Evolutionary conservation across 2,888 invertebrate species (phyloP).

Genomic region (Drosophila mimica): DNA sequence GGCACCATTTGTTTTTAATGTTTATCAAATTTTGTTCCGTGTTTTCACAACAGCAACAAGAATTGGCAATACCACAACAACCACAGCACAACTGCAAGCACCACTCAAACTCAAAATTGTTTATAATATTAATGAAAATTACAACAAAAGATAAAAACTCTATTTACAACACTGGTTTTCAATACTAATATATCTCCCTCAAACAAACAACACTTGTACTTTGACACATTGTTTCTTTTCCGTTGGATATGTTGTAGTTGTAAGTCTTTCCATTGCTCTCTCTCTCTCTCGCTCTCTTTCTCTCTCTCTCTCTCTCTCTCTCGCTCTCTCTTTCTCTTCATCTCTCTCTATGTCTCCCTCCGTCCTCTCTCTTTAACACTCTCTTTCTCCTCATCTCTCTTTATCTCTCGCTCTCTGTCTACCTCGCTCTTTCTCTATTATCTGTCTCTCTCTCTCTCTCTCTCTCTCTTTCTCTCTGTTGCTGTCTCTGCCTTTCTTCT

Average conservation of each 20-base stretch:
- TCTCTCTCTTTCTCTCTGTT: background rate
- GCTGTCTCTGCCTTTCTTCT: background rate
- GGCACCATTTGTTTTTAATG: conserved; percentile 28
- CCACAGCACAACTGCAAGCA: conserved; percentile 26
- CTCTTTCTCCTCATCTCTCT: background rate
- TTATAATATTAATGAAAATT: conserved; percentile 1
- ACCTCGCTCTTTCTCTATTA: background rate
- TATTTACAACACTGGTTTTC: conserved; percentile 45
- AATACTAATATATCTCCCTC: conserved; percentile 5
- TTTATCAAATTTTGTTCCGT: conserved; percentile 44
- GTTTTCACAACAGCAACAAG: conserved; percentile 46
- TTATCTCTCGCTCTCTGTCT: background rate
- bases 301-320: background rate
- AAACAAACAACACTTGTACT: background rate
- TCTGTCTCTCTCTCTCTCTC: background rate
- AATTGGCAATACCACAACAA: conserved; percentile 50
- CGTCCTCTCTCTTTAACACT: background rate
- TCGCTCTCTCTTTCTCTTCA: background rate
- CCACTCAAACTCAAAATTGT: conserved; percentile 19
- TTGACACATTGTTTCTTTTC: background rate
- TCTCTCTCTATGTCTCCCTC: background rate
- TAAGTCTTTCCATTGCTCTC: background rate
- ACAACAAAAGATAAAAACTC: conserved; percentile 1
- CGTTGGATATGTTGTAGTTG: background rate
- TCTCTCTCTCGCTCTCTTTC: background rate